phyloP scores from a whole-genome alignment of 2,888 invertebrate species.

The Diarsia mendica region DNA sequence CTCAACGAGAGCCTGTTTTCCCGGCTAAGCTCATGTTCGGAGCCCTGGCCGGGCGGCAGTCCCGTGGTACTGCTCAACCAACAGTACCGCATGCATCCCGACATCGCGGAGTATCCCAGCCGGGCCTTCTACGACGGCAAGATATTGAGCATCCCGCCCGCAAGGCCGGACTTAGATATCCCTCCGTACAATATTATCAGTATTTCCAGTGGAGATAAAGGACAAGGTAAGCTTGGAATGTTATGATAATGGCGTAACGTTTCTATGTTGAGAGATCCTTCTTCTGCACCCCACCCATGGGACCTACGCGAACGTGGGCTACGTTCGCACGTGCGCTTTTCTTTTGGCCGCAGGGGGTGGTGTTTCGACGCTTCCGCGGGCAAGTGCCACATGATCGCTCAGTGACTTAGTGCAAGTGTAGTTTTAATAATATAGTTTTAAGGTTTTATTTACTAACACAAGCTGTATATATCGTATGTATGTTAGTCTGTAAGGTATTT shows the following conservation, averaged over 20 bases:
- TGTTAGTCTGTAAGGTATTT: no score
- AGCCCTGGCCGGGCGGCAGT: constrained; percentile 74
- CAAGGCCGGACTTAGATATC: constrained; percentile 70
- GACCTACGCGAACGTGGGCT: not conserved
- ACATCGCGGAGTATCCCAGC: constrained; percentile 95
- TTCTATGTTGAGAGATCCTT: not conserved
- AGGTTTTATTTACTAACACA: no score
- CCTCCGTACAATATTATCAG: constrained; percentile 80
- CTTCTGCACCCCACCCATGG: not conserved
- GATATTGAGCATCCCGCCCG: constrained; percentile 80
- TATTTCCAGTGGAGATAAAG: constrained; percentile 81
- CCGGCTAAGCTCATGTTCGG: constrained; percentile 91
- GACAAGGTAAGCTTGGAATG: constrained; percentile 75
- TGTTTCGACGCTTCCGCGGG: no score
- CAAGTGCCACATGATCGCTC: no score
- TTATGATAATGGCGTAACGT: not conserved
- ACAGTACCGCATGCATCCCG: constrained; percentile 96
- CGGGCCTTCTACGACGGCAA: constrained; percentile 92
- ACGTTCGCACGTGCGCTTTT: not conserved
- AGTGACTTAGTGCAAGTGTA: no score
- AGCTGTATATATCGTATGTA: no score
- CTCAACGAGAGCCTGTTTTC: constrained; percentile 94
- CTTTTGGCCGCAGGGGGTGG: no score
- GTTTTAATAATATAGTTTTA: no score
- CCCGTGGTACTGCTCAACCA: constrained; percentile 90